Percentiles rank a stretch among this genome's conserved stretches.
phyloP scores from a whole-genome alignment of 2,888 invertebrate species.

The Leptothorax acervorum region DNA sequence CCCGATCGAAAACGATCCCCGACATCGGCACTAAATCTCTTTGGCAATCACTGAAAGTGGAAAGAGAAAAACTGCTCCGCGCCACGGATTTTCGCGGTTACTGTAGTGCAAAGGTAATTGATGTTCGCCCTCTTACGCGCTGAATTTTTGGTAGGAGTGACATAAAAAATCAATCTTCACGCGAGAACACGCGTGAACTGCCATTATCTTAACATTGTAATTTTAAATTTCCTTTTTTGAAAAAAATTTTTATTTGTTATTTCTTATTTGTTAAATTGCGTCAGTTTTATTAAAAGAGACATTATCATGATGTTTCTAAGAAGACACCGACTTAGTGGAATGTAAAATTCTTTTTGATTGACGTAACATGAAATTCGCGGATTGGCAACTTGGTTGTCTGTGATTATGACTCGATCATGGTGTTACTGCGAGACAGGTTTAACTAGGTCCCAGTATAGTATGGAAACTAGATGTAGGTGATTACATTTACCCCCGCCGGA shows the following conservation, averaged over 20 bases:
- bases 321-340: neutral
- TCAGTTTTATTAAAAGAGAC: neutral
- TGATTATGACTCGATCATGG: constrained; percentile 60
- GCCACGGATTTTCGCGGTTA: constrained; percentile 71
- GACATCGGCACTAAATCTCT: constrained; percentile 79
- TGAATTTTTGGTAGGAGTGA: constrained; percentile 43
- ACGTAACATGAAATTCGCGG: constrained; percentile 19
- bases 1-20: constrained; percentile 70
- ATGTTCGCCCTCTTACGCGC: constrained; percentile 65
- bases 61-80: constrained; percentile 75
- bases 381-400: constrained; percentile 46
- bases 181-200: neutral
- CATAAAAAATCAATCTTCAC: constrained; percentile 38
- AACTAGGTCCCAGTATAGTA: constrained; percentile 63
- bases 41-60: constrained; percentile 82
- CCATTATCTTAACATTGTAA: neutral
- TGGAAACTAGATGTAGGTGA: constrained; percentile 62
- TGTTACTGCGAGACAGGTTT: constrained; percentile 60
- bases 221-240: neutral
- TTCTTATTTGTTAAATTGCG: neutral
- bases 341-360: neutral
- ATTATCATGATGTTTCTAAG: neutral
- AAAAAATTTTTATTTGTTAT: neutral
- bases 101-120: constrained; percentile 68
- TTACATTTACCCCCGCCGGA: constrained; percentile 59